Conservation (phyloP, 2,888 invertebrate species). For the Malacosoma neustria region DNA sequence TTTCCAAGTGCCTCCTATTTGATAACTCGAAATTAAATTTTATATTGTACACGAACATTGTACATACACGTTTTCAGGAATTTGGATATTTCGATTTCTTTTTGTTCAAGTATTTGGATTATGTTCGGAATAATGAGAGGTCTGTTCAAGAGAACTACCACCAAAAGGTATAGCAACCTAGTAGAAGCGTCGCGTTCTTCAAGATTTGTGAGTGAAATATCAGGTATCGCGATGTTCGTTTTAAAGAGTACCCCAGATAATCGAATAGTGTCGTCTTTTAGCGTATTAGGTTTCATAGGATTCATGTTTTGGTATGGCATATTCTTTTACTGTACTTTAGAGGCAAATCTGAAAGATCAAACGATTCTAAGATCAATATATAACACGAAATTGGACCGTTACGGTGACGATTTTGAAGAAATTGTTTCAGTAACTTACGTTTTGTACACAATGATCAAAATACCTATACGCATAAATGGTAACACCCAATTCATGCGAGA, state of each 20-base stretch:
- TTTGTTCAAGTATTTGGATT: background rate
- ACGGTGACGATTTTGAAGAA: slow-evolving; percentile 44
- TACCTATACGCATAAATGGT: slow-evolving; percentile 29
- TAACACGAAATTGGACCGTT: slow-evolving; percentile 39
- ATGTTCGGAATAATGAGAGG: background rate
- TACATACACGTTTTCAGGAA: background rate
- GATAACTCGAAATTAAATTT: background rate
- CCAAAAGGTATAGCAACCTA: slow-evolving; percentile 23
- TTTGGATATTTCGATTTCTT: too few relatives aligned
- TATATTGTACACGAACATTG: background rate
- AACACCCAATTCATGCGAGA: slow-evolving; percentile 22
- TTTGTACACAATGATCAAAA: slow-evolving; percentile 32
- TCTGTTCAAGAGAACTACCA: background rate
- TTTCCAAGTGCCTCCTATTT: slow-evolving; percentile 15
- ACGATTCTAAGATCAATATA: slow-evolving; percentile 40
- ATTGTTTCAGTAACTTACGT: slow-evolving; percentile 25
- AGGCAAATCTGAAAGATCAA: slow-evolving; percentile 29
- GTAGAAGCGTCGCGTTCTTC: slow-evolving; percentile 27
- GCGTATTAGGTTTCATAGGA: slow-evolving; percentile 18
- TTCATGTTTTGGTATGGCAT: slow-evolving; percentile 23
- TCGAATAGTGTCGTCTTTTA: slow-evolving; percentile 19
- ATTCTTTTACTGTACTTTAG: slow-evolving; percentile 34
- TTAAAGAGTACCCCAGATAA: slow-evolving; percentile 12
- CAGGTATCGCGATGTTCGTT: slow-evolving; percentile 28
- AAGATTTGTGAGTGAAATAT: slow-evolving; percentile 23